Evolutionary conservation across 2,797 vertebrate species (phyloP), one percentile per base, ranked within the genome.

Genomic region (Sebastiscus tertius): DNA sequence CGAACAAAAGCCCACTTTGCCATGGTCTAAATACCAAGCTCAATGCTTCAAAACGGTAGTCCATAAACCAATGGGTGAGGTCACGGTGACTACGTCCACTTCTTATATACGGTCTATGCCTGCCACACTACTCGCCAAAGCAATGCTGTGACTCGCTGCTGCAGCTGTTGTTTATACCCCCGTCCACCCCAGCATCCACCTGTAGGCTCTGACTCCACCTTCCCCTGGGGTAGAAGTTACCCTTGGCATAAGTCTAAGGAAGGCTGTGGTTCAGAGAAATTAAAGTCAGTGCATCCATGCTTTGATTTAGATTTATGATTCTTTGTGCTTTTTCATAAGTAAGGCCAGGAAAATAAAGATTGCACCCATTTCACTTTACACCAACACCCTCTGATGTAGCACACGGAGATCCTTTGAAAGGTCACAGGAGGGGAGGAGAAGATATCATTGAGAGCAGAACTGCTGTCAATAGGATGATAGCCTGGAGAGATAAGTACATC

Each of bases 361-460:
- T n/a, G 18, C 52, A 34, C 10, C 34, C 16, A 54, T 67, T 34
- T 66, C 22, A 55, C 49, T 71, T 63, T 6, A 67, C 63, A 60
- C 24, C 39, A 60, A 54, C 52, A 26, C 77, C 60, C 39, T 67
- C 52, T 65, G 49, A 26, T 33, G 39, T 8, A 66, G 54, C 70
- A 29, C 39, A 61, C 39, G 54, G 62, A 52, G 60, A 72, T 66
- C 18, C 12, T 36, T 39, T 56, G 22, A 61, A 73, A 77, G 68
- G 64, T 77, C 64, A 26, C 62, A 73, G 56, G 46, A 77, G 67
- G 58, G 36, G 63, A 67, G 22, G 29, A 39, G 24, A 11, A 64
- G 74, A 84, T 80, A 77, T 81, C 52, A 84, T 60, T 84, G 56
- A 73, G 58, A 63, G 69, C 36, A 24, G 24, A 58, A 46, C n/a